These are phyloP conservation scores for Polyommatus icarus DNA, from an alignment of 2,888 invertebrate genomes.

Conservation along the genomic window DNA sequence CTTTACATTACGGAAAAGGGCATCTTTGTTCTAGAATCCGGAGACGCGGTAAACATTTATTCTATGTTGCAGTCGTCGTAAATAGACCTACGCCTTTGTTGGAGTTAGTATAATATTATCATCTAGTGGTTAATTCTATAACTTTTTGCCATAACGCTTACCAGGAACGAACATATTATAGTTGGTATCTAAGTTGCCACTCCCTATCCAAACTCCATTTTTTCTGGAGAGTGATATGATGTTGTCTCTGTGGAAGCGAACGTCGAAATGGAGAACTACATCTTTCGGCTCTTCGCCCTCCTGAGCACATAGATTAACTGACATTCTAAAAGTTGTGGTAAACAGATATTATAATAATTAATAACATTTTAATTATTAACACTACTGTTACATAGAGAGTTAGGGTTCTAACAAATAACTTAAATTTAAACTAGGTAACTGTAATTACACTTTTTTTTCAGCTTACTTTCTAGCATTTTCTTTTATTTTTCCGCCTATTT, in stretches of 20 bases:
- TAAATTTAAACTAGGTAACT: background rate
- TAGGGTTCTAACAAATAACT: background rate
- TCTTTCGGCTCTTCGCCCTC: slow-evolving; percentile 73
- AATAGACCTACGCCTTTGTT: no score
- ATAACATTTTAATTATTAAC: no score
- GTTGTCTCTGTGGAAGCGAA: slow-evolving; percentile 72
- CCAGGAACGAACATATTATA: slow-evolving; percentile 77
- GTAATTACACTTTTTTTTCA: background rate
- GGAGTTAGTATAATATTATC: background rate
- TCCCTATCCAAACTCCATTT: slow-evolving; percentile 74
- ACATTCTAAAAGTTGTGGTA: slow-evolving; percentile 56
- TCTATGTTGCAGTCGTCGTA: no score
- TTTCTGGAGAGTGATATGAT: slow-evolving; percentile 71
- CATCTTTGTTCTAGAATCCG: no score
- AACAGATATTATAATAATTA: background rate
- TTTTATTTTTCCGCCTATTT: slow-evolving; percentile 75
- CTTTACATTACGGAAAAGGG: background rate
- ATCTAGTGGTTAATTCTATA: background rate
- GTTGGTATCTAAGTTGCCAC: slow-evolving; percentile 73
- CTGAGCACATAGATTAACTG: slow-evolving; percentile 71
- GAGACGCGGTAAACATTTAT: background rate
- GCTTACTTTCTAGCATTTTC: slow-evolving; percentile 74
- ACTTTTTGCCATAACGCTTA: slow-evolving; percentile 37
- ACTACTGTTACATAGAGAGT: no score
- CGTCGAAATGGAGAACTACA: slow-evolving; percentile 73